These are phyloP conservation scores for Rhagonycha lutea DNA, from an alignment of 2,888 invertebrate species.

Conservation along the genomic window DNA sequence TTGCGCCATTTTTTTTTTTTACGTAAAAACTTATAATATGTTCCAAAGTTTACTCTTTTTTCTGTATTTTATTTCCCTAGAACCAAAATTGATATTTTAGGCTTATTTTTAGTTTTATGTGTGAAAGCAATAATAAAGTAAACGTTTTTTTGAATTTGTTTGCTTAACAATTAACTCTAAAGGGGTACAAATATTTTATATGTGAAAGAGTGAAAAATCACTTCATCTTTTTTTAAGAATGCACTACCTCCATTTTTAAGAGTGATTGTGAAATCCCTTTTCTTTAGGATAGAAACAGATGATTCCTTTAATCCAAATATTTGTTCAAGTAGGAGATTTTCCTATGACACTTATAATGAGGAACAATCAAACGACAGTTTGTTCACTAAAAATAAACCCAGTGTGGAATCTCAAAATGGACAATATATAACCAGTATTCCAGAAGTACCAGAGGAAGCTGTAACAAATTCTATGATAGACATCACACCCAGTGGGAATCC, in stretches of 20 bases:
- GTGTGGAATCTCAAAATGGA: conserved; percentile 20
- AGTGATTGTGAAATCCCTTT: not conserved
- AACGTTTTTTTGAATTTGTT: too few relatives aligned
- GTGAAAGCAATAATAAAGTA: too few relatives aligned
- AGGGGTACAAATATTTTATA: not conserved
- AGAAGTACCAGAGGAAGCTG: conserved; percentile 25
- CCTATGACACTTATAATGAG: conserved; percentile 43
- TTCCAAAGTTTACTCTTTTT: too few relatives aligned
- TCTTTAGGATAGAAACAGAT: conserved; percentile 28
- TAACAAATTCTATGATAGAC: conserved; percentile 27
- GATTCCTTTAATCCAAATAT: conserved; percentile 43
- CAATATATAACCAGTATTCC: conserved; percentile 33
- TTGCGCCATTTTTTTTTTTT: too few relatives aligned
- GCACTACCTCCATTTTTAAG: not conserved
- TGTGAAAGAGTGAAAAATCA: too few relatives aligned
- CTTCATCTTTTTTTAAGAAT: not conserved
- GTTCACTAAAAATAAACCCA: conserved; percentile 38
- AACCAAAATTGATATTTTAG: too few relatives aligned
- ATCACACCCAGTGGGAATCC: conserved; percentile 40
- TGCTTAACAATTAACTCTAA: not conserved
- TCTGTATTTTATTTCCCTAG: too few relatives aligned
- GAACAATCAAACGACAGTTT: conserved; percentile 43
- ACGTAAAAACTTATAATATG: too few relatives aligned
- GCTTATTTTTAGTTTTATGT: too few relatives aligned
- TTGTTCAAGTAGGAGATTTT: conserved; percentile 41